These are phyloP conservation scores for Ctenicera cuprea DNA, from an alignment of 2,888 invertebrate species.

Conservation along the genomic window DNA sequence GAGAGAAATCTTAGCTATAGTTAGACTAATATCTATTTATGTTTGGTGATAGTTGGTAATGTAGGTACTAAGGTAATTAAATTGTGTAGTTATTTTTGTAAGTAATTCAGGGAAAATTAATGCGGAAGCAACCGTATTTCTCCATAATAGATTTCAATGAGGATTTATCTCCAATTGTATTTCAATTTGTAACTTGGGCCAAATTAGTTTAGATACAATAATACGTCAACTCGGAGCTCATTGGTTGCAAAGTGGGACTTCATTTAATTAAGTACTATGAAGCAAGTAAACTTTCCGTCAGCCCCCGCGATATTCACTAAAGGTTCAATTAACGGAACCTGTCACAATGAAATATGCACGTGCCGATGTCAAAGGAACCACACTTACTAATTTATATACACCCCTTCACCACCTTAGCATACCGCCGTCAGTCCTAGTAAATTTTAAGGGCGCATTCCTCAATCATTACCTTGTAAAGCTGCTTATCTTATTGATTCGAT, in stretches of 20 bases:
- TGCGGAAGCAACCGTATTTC: not conserved
- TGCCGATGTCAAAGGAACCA: conserved; percentile 52
- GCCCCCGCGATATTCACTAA: conserved; percentile 42
- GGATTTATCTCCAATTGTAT: conserved; percentile 30
- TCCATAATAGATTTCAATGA: conserved; percentile 23
- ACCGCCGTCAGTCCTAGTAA: conserved; percentile 11
- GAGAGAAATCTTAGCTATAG: too few species aligned
- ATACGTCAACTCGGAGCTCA: conserved; percentile 44
- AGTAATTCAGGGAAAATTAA: too few species aligned
- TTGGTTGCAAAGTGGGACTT: conserved; percentile 48
- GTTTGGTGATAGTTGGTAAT: too few species aligned
- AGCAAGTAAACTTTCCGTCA: conserved; percentile 48
- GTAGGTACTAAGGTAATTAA: too few species aligned
- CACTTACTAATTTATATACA: conserved; percentile 50
- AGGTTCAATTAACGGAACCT: conserved; percentile 50
- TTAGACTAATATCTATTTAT: too few species aligned
- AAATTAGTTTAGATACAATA: conserved; percentile 47
- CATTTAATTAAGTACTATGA: conserved; percentile 52
- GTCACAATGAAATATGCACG: conserved; percentile 52
- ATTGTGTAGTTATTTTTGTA: too few species aligned
- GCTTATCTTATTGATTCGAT: conserved; percentile 25
- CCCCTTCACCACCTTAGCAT: conserved; percentile 26
- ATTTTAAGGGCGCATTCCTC: conserved; percentile 22
- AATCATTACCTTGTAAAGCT: conserved; percentile 22
- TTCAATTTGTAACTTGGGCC: conserved; percentile 34